Conservation (phyloP, 2,113 vertebrate species). For the Zosterops hypoxanthus region DNA sequence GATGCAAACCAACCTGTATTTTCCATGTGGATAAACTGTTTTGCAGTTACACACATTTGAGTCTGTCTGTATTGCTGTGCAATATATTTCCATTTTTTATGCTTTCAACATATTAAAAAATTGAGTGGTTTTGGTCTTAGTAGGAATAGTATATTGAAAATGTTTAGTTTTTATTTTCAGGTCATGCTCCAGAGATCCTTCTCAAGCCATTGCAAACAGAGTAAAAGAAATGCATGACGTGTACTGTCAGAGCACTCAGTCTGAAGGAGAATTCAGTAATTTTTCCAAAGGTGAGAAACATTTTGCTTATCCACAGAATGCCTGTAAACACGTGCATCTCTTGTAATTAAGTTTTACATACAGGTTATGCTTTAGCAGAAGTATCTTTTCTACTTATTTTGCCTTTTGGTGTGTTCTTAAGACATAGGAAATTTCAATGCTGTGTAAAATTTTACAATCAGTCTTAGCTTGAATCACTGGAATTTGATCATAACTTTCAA, state of each 20-base stretch:
- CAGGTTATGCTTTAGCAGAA: background rate
- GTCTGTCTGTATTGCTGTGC: no score
- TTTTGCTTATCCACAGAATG: background rate
- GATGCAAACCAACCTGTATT: background rate
- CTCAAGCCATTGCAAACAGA: constrained; percentile 81
- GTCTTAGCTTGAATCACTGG: background rate
- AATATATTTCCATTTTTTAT: background rate
- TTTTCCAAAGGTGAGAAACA: constrained; percentile 79
- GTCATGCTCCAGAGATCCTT: constrained; percentile 88
- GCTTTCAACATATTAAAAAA: background rate
- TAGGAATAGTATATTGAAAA: background rate
- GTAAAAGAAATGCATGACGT: constrained; percentile 88
- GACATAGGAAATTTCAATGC: background rate
- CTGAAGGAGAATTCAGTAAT: constrained; percentile 66
- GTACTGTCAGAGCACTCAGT: constrained; percentile 78
- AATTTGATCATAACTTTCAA: background rate
- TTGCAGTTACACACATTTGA: background rate
- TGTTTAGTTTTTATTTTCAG: constrained; percentile 65
- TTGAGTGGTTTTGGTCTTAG: accelerated
- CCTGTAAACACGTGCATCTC: background rate
- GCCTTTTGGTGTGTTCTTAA: background rate
- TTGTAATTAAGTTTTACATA: background rate
- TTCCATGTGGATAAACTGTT: background rate
- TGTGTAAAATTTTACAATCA: background rate
- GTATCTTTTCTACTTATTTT: background rate